Conservation (phyloP, 2,797 vertebrate genomes). For the Catamblyrhynchus diadema region DNA sequence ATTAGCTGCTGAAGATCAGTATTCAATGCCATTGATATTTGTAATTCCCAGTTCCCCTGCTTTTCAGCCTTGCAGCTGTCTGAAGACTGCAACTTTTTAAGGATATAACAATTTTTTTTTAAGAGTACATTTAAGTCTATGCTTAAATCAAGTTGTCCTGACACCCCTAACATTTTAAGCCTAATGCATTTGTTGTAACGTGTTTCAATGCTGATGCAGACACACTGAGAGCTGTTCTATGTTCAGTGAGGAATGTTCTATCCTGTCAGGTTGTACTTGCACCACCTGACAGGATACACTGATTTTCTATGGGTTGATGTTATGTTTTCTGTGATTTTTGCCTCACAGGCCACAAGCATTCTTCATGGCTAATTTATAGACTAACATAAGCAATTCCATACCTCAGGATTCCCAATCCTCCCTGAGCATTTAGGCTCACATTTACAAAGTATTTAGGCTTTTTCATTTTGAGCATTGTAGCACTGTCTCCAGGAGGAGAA, state of each 20-base stretch:
- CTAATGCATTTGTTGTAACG: background rate
- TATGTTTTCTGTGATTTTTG: background rate
- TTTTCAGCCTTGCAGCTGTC: background rate
- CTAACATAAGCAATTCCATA: background rate
- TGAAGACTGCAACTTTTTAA: background rate
- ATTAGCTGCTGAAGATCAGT: background rate
- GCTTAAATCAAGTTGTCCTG: background rate
- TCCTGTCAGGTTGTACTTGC: background rate
- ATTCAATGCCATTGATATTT: background rate
- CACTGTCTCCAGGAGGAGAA: background rate
- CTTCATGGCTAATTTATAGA: background rate
- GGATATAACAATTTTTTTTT: background rate
- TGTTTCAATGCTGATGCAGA: background rate
- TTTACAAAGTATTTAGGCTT: background rate
- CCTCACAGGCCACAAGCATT: background rate
- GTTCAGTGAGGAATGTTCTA: background rate
- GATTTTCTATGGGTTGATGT: background rate
- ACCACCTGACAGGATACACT: background rate
- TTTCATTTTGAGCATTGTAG: background rate
- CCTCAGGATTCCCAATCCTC: background rate
- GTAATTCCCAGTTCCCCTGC: background rate
- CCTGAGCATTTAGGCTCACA: background rate
- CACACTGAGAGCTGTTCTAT: background rate
- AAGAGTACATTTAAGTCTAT: background rate
- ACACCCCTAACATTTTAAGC: background rate